Conservation (phyloP, 2,888 invertebrate genomes). For the Dicyrtomina minuta region DNA sequence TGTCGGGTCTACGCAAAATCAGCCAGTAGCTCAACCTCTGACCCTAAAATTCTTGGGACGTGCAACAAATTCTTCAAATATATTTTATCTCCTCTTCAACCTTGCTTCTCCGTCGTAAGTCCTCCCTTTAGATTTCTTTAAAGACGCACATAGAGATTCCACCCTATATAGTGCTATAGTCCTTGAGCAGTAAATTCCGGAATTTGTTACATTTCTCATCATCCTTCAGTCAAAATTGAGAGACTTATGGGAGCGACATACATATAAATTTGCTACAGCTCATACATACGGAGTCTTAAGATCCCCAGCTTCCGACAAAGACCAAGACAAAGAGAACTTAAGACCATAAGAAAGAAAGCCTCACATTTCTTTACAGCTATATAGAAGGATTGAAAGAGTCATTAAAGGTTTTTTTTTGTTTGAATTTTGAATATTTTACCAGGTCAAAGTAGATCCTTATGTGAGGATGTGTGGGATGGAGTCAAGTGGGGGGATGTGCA, state of each 20-base stretch:
- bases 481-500: slow-evolving; percentile 65
- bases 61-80: slow-evolving; percentile 70
- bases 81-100: slow-evolving; percentile 68
- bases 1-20: slow-evolving; percentile 14
- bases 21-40: neutral
- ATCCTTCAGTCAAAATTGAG: no score
- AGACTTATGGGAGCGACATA: no score
- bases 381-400: neutral
- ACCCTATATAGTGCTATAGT: neutral
- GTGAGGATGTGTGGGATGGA: slow-evolving; percentile 57
- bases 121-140: neutral
- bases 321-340: no score
- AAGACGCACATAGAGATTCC: neutral
- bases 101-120: slow-evolving; percentile 68
- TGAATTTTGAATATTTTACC: slow-evolving; percentile 14
- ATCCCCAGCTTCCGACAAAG: neutral
- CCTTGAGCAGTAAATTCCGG: no score
- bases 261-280: no score
- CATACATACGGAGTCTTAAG: no score
- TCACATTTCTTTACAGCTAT: neutral
- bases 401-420: slow-evolving; percentile 1
- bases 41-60: slow-evolving; percentile 47
- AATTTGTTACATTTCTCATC: no score
- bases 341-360: neutral
- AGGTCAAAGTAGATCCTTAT: slow-evolving; percentile 56